Conservation (phyloP, 2,888 invertebrate genomes). For the Agrochola lychnidis region DNA sequence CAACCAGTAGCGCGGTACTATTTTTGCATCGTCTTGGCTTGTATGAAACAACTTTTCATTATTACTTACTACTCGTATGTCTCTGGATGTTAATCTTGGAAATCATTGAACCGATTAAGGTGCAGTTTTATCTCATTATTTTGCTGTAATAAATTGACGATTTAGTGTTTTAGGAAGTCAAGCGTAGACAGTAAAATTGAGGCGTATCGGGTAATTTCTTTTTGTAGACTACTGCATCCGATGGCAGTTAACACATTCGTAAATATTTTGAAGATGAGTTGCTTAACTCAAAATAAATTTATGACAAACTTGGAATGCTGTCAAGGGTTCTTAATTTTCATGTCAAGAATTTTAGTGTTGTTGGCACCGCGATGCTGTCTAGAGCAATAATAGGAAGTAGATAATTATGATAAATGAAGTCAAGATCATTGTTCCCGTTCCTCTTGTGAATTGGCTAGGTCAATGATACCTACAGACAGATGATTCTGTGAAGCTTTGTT, state of each 20-base stretch:
- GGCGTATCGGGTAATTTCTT: neutral
- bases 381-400: constrained; percentile 47
- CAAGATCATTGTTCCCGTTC: constrained; percentile 47
- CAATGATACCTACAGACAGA: constrained; percentile 10
- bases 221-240: neutral
- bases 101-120: constrained; percentile 54
- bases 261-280: constrained; percentile 35
- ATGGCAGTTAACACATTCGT: constrained; percentile 6
- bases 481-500: constrained; percentile 13
- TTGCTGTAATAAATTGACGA: constrained; percentile 6
- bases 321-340: constrained; percentile 54
- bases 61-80: constrained; percentile 31
- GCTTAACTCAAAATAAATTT: constrained; percentile 29
- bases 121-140: constrained; percentile 35
- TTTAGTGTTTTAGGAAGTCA: constrained; percentile 11
- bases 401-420: constrained; percentile 51
- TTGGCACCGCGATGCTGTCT: constrained; percentile 51
- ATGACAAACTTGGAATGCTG: constrained; percentile 49
- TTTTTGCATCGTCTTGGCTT: constrained; percentile 56
- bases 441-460: constrained; percentile 29
- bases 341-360: constrained; percentile 44
- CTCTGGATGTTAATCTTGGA: constrained; percentile 42
- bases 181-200: constrained; percentile 5
- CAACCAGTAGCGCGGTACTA: constrained; percentile 61
- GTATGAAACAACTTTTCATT: constrained; percentile 59